Base-by-base conservation (phyloP, 2,113 vertebrate species). In the Phalacrocorax brasilianus region DNA sequence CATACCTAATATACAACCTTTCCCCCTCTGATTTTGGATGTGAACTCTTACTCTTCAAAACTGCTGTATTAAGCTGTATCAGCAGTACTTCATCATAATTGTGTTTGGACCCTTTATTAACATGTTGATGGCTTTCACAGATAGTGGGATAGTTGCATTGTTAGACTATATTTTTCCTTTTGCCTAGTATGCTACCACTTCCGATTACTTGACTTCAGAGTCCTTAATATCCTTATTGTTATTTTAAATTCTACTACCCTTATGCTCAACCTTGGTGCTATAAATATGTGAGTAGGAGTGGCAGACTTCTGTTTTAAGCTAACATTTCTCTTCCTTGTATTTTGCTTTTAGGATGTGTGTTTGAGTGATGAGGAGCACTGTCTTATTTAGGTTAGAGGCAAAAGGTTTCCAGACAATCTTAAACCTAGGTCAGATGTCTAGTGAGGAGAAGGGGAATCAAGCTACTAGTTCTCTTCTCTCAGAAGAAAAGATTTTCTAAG, bases 221-320 rank as follows among this genome's bases (percentile, higher is more conserved):
- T 95, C 94, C 80, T 97, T 70, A 93, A 66, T 89, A 92, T 79
- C 49, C 50, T 92, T 76, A 50, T 15, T 0, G 3, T 91, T 85
- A 61, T 65, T 92, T 89, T 82, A 78, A 89, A 79, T 76, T 95
- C 71, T 85, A 38, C 76, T 86, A 89, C 62, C 50, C 52, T 91
- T 84, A 40, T 87, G 58, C 77, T 95, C 92, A 95, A 58, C 66
- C 59, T 63, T 91, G 45, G 8, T 62, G 70, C 89, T 96, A 94
- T 92, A 96, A 96, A 87, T 96, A 72, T 21, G 35, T 92, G 96
- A 85, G 96, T 92, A 88, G 96, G 91, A 94, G 94, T 93, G 94
- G 85, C 89, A 96, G 95, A 92, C 92, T 96, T 92, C 84, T 95
- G 91, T 66, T 83, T 65, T 27, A 76, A 89, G 78, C 42, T 78